Evolutionary conservation across 2,797 vertebrate species (phyloP).

Genomic region (Aulostomus chinensis): DNA sequence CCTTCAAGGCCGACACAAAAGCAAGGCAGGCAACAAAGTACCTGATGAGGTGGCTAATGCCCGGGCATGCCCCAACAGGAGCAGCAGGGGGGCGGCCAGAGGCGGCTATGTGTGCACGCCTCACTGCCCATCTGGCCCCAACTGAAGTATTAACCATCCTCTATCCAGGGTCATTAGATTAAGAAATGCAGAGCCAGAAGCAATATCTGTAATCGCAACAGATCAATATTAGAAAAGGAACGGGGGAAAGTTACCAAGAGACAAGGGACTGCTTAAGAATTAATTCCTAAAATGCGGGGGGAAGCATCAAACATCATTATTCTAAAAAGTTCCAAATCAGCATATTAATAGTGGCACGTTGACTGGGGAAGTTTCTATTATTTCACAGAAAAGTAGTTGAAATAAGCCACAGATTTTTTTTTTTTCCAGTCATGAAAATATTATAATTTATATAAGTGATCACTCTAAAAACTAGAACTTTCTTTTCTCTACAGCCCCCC

Average conservation of each 20-base stretch:
- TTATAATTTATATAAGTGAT: constrained; percentile 80
- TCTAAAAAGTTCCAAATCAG: constrained; percentile 76
- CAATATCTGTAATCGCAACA: constrained; percentile 56
- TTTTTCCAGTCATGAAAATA: constrained; percentile 66
- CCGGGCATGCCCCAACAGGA: constrained; percentile 77
- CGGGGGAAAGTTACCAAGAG: constrained; percentile 37
- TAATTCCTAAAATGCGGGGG: constrained; percentile 58
- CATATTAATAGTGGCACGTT: constrained; percentile 74
- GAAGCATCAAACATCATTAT: constrained; percentile 74
- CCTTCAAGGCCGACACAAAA: constrained; percentile 79
- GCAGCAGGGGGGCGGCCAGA: constrained; percentile 64
- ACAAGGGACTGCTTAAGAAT: constrained; percentile 51
- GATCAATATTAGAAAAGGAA: constrained; percentile 63
- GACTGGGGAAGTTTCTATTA: constrained; percentile 67
- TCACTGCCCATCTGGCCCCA: constrained; percentile 63
- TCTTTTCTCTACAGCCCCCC: constrained; percentile 48
- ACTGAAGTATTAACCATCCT: constrained; percentile 58
- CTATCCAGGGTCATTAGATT: constrained; percentile 63
- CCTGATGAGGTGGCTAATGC: constrained; percentile 83
- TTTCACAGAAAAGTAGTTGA: constrained; percentile 64
- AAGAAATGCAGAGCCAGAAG: constrained; percentile 62
- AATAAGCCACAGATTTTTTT: constrained; percentile 75
- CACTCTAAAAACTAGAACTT: constrained; percentile 73
- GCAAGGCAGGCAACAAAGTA: constrained; percentile 76
- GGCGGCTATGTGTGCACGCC: constrained; percentile 68